phyloP scores from a whole-genome alignment of 53 echinoderm and acorn worm genomes.

The Antedon mediterranea region DNA sequence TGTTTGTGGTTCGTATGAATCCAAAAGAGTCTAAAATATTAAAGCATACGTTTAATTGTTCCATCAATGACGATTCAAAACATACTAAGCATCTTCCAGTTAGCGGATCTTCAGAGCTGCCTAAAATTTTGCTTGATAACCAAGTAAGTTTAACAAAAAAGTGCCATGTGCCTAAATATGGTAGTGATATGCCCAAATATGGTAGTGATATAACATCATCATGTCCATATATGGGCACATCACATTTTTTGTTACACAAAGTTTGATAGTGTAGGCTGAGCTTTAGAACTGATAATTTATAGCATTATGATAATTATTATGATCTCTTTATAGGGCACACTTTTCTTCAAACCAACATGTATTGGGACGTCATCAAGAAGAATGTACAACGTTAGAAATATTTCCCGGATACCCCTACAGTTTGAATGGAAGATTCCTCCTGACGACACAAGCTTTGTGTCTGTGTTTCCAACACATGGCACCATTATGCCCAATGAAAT shows the following conservation, averaged over 20 bases:
- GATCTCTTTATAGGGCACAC: conserved; percentile 51
- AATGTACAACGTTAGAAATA: conserved; percentile 67
- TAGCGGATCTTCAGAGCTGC: conserved; percentile 74
- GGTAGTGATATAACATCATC: too few relatives aligned
- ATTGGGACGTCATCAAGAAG: conserved; percentile 64
- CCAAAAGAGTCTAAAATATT: conserved; percentile 51
- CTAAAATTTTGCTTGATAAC: conserved; percentile 59
- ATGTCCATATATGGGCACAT: too few relatives aligned
- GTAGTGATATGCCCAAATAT: too few relatives aligned
- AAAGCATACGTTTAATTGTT: conserved; percentile 38
- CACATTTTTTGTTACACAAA: too few relatives aligned
- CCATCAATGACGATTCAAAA: conserved; percentile 64
- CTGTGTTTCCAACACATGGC: conserved; percentile 56
- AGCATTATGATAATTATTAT: too few relatives aligned
- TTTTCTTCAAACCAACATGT: conserved; percentile 91
- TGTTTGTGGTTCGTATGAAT: conserved; percentile 59
- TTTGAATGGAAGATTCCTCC: conserved; percentile 60
- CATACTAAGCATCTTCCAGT: conserved; percentile 37
- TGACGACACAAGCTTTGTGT: conserved; percentile 24
- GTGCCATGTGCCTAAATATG: too few relatives aligned
- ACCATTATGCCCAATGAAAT: conserved; percentile 85
- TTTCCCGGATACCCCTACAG: conserved; percentile 60
- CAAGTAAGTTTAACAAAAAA: conserved; percentile 38
- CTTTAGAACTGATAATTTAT: too few relatives aligned
- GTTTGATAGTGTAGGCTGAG: too few relatives aligned